Percentiles rank a stretch among this genome's conserved stretches.
Conservation (phyloP, 2,888 invertebrate genomes). For the Drosophila anomalata region DNA sequence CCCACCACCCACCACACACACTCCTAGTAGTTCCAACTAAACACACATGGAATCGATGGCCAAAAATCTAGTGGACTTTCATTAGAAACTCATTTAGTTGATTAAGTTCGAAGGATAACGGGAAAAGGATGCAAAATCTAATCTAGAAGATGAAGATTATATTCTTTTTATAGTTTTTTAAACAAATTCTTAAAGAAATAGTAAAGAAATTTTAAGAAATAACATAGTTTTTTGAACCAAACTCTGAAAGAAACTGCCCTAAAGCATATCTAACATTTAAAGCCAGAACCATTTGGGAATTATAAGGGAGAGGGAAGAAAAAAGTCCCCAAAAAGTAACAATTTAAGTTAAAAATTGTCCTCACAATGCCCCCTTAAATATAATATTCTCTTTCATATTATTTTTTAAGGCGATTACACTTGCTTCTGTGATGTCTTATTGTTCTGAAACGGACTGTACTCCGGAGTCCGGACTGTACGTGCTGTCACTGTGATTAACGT, state of each 20-base stretch:
- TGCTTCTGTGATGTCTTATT: not conserved
- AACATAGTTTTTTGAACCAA: no score
- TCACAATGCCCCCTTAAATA: no score
- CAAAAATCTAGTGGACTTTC: conserved; percentile 34
- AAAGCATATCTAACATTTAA: no score
- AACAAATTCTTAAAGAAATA: no score
- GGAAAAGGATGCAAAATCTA: not conserved
- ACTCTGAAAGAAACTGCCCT: no score
- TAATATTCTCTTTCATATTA: not conserved
- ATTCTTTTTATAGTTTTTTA: no score
- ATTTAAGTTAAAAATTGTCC: not conserved
- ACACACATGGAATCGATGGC: conserved; percentile 3
- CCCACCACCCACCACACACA: not conserved
- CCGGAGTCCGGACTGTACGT: not conserved
- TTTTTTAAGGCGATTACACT: not conserved
- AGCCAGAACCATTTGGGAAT: no score
- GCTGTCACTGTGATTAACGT: conserved; percentile 31
- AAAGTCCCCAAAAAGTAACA: no score
- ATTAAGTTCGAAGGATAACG: not conserved
- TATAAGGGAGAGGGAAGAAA: no score
- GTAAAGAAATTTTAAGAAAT: no score
- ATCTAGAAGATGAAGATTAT: no score
- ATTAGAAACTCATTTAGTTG: conserved; percentile 31
- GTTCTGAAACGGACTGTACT: conserved; percentile 16
- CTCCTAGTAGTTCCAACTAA: not conserved